These are phyloP conservation scores for Macrophya annulata DNA, from an alignment of 2,888 invertebrate genomes.

Conservation along the genomic window DNA sequence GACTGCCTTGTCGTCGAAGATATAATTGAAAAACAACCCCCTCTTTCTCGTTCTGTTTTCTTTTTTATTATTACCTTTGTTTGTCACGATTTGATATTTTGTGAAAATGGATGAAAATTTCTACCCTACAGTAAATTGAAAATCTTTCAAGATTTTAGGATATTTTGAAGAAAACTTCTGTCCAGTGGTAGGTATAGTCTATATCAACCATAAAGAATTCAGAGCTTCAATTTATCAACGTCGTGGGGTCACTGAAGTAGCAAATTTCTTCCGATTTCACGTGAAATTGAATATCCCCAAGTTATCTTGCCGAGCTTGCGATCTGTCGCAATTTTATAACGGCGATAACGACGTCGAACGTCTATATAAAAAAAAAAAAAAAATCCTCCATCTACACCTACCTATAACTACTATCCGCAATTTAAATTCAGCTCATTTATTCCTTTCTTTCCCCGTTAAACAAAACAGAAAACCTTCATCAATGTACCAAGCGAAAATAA, in stretches of 20 bases:
- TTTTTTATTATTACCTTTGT: not conserved
- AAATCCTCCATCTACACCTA: not conserved
- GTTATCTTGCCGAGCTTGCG: conserved; percentile 13
- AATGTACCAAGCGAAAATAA: not conserved
- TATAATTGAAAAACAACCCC: not conserved
- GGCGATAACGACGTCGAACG: not conserved
- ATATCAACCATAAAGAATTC: not conserved
- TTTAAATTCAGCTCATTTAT: not conserved
- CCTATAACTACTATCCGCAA: too few relatives aligned
- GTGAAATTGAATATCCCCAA: conserved; percentile 34
- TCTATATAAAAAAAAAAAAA: not conserved
- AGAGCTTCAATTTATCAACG: conserved; percentile 34
- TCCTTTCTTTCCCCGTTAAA: not conserved
- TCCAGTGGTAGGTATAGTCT: not conserved
- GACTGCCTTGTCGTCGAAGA: not conserved
- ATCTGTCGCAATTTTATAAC: not conserved
- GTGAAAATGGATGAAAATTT: not conserved
- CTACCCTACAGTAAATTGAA: not conserved
- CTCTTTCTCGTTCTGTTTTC: not conserved
- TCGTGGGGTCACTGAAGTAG: not conserved
- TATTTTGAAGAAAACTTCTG: not conserved
- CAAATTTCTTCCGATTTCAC: conserved; percentile 36
- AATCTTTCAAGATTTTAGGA: not conserved
- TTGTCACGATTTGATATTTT: not conserved
- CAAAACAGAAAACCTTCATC: not conserved